Evolutionary conservation across 2,113 vertebrate species (phyloP), one percentile per base, ranked within the genome.

Genomic region (Columbina picui): DNA sequence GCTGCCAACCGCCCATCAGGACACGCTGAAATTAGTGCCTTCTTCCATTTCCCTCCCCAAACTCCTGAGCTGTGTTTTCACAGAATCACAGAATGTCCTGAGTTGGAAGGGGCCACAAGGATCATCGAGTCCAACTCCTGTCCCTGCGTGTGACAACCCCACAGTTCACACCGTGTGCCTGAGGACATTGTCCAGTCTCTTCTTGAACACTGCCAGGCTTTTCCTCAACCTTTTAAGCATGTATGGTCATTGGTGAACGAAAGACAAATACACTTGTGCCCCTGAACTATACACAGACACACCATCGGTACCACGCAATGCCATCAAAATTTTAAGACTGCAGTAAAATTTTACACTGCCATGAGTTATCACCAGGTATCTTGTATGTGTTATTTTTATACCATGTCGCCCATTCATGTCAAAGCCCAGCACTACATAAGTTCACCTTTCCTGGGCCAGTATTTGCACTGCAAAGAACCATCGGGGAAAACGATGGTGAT

Each of bases 391-490:
- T 6, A 29, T 13, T 80, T 61, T 77, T 6, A 71, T 19, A 20
- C 26, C 22, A 41, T 0, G 1, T 4, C 0, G 3, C 14, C 21
- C 50, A 26, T 27, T 6, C 7, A 6, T 0, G 0, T n/a, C 34
- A 12, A 50, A 79, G 15, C 15, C 15, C 30, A 47, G 22, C 18
- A 4, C 17, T 14, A 4, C 16, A 16, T 34, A 12, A 15, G 34
- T 60, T 22, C 2, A 11, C 4, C 38, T 34, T 11, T 26, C 17
- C 29, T 4, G 10, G 9, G n/a, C 23, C 63, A 2, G 3, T 11
- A 6, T 0, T 1, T 3, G 13, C 2, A 14, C 5, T 3, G 22
- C 2, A 12, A 47, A 30, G 36, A 38, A 3, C 6, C 34, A 7
- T 6, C 34, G 2, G 7, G 41, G 47, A 30, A 36, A 22, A 12